phyloP scores from a whole-genome alignment of 2,888 invertebrate genomes.

The Drosophila anceps region DNA sequence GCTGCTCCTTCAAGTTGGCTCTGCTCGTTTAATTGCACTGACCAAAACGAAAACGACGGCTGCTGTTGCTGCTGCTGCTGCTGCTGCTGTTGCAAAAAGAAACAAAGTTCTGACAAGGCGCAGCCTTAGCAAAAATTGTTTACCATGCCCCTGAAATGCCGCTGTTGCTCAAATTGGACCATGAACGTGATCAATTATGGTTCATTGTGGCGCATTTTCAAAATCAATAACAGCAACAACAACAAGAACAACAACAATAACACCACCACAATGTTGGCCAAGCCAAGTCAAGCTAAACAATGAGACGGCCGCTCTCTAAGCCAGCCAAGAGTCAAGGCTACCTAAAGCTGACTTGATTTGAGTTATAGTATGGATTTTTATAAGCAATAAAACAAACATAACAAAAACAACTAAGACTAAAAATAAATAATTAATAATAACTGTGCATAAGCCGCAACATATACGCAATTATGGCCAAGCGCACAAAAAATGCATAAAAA shows the following conservation, averaged over 20 bases:
- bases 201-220: conserved; percentile 75
- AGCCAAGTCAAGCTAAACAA: conserved; percentile 38
- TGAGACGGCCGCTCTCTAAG: conserved; percentile 28
- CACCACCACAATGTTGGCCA: conserved; percentile 37
- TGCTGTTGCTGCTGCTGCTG: background rate
- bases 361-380: conserved; percentile 16
- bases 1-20: conserved; percentile 18
- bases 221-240: conserved; percentile 72
- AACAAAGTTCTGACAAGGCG: conserved; percentile 44
- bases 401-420: conserved; percentile 33
- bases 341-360: conserved; percentile 36
- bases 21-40: conserved; percentile 49
- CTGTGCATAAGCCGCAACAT: conserved; percentile 59
- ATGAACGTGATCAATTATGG: conserved; percentile 81
- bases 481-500: conserved; percentile 69
- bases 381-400: conserved; percentile 18
- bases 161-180: conserved; percentile 63
- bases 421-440: conserved; percentile 80
- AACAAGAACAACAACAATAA: conserved; percentile 60
- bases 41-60: conserved; percentile 42
- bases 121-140: conserved; percentile 25
- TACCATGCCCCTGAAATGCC: conserved; percentile 36
- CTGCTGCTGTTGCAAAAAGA: conserved; percentile 11
- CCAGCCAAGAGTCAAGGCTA: conserved; percentile 71
- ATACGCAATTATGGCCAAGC: conserved; percentile 66